phyloP scores from a whole-genome alignment of 2,797 vertebrate genomes.

The Simalia tracyae region DNA sequence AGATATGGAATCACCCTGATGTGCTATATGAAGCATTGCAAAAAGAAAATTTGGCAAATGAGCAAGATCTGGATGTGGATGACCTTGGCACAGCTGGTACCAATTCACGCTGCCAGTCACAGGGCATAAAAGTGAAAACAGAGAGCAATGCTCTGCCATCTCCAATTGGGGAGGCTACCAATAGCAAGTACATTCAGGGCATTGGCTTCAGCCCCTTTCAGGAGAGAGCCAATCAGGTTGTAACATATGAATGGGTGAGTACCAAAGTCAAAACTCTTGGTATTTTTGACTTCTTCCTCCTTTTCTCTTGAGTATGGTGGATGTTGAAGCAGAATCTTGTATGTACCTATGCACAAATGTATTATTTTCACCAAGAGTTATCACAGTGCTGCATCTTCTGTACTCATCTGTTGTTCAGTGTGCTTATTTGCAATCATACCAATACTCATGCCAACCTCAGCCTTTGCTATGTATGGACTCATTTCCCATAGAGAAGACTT shows the following conservation, averaged over 20 bases:
- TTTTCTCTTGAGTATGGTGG: neutral
- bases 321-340: neutral
- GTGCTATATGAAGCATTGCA: conserved; percentile 94
- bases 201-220: conserved; percentile 86
- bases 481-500: neutral
- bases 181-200: conserved; percentile 85
- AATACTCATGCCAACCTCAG: neutral
- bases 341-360: neutral
- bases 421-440: neutral
- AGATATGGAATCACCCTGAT: conserved; percentile 99
- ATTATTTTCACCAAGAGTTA: neutral
- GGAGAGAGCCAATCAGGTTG: conserved; percentile 93
- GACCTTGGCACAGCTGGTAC: conserved; percentile 83
- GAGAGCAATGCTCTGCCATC: conserved; percentile 72
- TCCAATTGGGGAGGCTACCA: conserved; percentile 81
- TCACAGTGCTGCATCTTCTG: neutral
- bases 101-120: conserved; percentile 81
- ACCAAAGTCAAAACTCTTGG: neutral
- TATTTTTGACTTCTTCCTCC: neutral
- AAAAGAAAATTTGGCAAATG: conserved; percentile 93
- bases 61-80: conserved; percentile 96
- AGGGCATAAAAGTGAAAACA: conserved; percentile 83
- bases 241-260: conserved; percentile 98
- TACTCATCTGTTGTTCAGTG: neutral
- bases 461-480: neutral